Conservation (phyloP, 2,113 vertebrate species). For the Eidolon helvum region DNA sequence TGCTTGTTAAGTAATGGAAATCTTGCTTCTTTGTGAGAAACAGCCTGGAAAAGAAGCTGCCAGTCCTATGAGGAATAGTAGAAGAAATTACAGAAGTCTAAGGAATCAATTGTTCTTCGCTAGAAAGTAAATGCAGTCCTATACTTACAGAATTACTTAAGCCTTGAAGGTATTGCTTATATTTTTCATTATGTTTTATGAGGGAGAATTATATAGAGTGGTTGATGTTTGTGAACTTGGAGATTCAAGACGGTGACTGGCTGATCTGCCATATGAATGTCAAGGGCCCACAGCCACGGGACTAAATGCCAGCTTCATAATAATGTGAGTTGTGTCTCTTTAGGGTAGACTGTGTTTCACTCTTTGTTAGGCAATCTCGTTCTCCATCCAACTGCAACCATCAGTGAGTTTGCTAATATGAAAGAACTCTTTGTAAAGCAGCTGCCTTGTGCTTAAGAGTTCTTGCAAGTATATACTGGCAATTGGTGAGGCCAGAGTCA, state of each 20-base stretch:
- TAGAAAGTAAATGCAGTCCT: neutral
- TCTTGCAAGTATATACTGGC: constrained; percentile 56
- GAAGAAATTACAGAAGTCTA: neutral
- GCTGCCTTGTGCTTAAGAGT: constrained; percentile 50
- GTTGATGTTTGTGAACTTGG: neutral
- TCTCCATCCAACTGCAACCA: constrained; percentile 24
- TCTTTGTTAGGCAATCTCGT: constrained; percentile 24
- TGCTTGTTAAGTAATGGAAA: neutral
- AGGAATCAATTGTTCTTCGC: neutral
- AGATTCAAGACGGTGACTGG: neutral
- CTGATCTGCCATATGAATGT: neutral
- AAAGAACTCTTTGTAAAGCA: constrained; percentile 66
- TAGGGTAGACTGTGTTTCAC: constrained; percentile 5
- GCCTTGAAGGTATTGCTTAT: neutral
- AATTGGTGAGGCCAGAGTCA: constrained; percentile 32
- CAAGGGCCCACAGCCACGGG: neutral
- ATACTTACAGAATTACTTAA: neutral
- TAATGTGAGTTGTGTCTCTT: neutral
- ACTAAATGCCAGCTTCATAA: constrained; percentile 22
- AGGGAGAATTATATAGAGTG: neutral
- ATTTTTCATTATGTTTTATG: neutral
- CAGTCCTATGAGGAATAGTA: neutral
- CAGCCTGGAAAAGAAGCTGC: neutral
- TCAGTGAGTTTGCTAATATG: constrained; percentile 41
- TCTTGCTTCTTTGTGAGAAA: neutral